Base-by-base conservation (phyloP, 2,797 vertebrate genomes). In the Neosilurus hyrtlii region DNA sequence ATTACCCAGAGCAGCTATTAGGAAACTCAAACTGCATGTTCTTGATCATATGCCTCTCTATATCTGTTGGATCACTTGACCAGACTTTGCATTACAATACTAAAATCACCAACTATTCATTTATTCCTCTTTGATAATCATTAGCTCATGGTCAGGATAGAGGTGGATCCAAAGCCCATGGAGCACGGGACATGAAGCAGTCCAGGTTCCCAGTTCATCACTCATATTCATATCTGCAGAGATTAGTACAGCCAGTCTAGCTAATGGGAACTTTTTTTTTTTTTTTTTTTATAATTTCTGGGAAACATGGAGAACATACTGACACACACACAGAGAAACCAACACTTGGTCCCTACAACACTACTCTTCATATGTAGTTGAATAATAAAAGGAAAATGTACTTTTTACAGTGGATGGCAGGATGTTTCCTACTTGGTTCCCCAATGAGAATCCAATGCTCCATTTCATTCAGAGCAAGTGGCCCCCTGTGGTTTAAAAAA, bases 371-470 rank as follows among this genome's bases (percentile, higher is more conserved):
- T 9, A 20, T 52, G 22, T 15, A 52, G 18, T 3, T 6, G 66
- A 75, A 14, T 43, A 5, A 76, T 73, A 51, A 61, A 52, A 59
- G 43, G 12, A 30, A 22, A 65, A 80, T 87, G 91, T 20, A 99
- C 98, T 96, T 99, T 95, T 99, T 99, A 92, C 98, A 99, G 90
- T 99, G 98, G 89, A 99, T 99, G 22, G 97, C 95, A 14, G 98
- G 96, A 86, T 99, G 97, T 87, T 99, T 99, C 90, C 96, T 95
- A 88, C 98, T 99, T 0, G 98, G 96, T 88, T 99, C 98, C 49
- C 98, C 98, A 83, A 99, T 99, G 86, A 99, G 94, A 89, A 99
- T 97, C 98, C 98, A 99, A 66, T 98, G 94, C 84, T 99, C 98
- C 88, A 93, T 96, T 90, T 99, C 98, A 83, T 96, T 96, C 67